phyloP scores from a whole-genome alignment of 2,888 invertebrate genomes.

The Drepanosiphum platanoidis region DNA sequence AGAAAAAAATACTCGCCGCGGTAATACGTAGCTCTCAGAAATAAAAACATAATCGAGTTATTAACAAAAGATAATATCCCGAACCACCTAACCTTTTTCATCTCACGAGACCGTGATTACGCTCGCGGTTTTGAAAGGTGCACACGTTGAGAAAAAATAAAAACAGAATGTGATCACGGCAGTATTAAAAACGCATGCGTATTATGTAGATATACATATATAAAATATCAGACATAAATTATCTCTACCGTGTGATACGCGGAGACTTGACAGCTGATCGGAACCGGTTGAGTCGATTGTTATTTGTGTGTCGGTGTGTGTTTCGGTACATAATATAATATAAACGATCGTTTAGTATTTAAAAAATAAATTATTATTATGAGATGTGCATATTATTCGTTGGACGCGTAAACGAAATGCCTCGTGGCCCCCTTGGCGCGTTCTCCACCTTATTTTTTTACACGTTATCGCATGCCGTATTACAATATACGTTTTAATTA shows the following conservation, averaged over 20 bases:
- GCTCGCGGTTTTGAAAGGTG: background rate
- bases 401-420: background rate
- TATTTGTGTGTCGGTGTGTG: conserved; percentile 16
- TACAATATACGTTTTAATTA: background rate
- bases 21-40: no score
- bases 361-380: conserved; percentile 23
- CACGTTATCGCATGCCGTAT: background rate
- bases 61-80: no score
- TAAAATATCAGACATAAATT: conserved; percentile 2
- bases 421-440: background rate
- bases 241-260: conserved; percentile 13
- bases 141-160: background rate
- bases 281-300: conserved; percentile 43
- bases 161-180: background rate
- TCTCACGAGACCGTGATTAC: background rate
- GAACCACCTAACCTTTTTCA: no score
- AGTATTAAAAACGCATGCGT: background rate
- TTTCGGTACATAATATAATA: no score
- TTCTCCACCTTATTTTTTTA: background rate
- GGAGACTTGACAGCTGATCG: conserved; percentile 44
- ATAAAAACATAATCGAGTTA: no score
- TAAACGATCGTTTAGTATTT: conserved; percentile 33
- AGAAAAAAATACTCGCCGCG: no score
- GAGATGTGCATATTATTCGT: conserved; percentile 33
- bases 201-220: background rate